These are phyloP conservation scores for Toxostoma redivivum DNA, from an alignment of 2,113 vertebrate species.

Conservation along the genomic window DNA sequence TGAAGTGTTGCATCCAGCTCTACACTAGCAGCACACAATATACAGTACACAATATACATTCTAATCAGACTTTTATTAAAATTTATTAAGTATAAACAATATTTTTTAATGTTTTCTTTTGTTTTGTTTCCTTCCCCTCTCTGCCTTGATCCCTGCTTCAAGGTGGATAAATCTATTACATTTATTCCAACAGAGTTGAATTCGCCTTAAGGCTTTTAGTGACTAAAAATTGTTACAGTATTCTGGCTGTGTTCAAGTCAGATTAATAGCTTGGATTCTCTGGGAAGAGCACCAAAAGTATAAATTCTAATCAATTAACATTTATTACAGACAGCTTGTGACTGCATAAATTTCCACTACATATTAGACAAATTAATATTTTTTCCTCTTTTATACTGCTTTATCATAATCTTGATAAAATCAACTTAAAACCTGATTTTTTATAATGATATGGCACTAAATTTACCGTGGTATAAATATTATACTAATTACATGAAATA, in stretches of 20 bases:
- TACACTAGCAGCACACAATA: background rate
- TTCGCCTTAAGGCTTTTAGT: background rate
- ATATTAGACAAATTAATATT: constrained; percentile 11
- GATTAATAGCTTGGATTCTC: constrained; percentile 21
- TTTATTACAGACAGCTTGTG: constrained; percentile 40
- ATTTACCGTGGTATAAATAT: background rate
- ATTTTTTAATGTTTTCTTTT: background rate
- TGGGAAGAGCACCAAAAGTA: constrained; percentile 51
- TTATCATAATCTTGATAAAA: background rate
- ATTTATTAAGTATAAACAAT: background rate
- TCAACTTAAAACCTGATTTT: background rate
- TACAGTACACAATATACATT: background rate
- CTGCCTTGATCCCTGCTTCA: background rate
- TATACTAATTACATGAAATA: background rate
- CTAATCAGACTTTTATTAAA: background rate
- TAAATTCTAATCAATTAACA: constrained; percentile 52
- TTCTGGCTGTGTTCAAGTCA: background rate
- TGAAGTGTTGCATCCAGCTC: background rate
- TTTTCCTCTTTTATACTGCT: background rate
- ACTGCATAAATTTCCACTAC: constrained; percentile 30
- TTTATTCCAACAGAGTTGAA: background rate
- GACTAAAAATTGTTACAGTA: background rate
- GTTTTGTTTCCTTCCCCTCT: background rate
- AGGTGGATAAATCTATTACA: background rate
- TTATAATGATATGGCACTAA: background rate